Evolutionary conservation across 2,113 vertebrate species (phyloP).

Genomic region (Arothron firmamentum): DNA sequence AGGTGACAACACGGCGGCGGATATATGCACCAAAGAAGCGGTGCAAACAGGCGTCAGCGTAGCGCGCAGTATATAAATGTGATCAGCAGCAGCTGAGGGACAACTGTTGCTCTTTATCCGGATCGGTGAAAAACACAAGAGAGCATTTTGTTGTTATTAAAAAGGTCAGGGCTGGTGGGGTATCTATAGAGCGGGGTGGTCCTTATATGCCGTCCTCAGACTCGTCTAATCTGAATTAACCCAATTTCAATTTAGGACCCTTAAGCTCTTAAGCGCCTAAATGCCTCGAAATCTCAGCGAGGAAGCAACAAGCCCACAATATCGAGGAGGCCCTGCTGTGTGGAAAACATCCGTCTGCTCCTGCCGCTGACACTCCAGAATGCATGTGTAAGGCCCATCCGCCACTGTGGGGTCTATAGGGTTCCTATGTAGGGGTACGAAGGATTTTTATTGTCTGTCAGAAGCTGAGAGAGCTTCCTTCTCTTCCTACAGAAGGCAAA

Average conservation of each 20-base stretch:
- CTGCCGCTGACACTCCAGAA: background rate
- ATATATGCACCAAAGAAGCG: slow-evolving; percentile 19
- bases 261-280: slow-evolving; percentile 65
- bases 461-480: no score
- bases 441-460: no score
- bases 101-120: background rate
- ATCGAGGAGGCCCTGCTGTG: slow-evolving; percentile 32
- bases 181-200: slow-evolving; percentile 43
- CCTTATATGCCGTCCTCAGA: slow-evolving; percentile 20
- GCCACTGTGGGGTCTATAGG: no score
- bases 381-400: no score
- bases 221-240: slow-evolving; percentile 65
- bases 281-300: slow-evolving; percentile 45
- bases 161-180: slow-evolving; percentile 20
- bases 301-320: slow-evolving; percentile 58
- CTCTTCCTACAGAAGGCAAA: no score
- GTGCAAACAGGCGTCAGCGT: slow-evolving; percentile 23
- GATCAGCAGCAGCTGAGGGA: slow-evolving; percentile 27
- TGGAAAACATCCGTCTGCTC: slow-evolving; percentile 23
- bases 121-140: background rate
- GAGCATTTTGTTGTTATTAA: background rate
- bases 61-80: slow-evolving; percentile 50
- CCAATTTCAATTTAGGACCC: slow-evolving; percentile 55
- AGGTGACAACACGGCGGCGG: no score
- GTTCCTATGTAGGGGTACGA: no score